Conservation (phyloP, 2,113 vertebrate genomes). For the Leiothrix lutea region DNA sequence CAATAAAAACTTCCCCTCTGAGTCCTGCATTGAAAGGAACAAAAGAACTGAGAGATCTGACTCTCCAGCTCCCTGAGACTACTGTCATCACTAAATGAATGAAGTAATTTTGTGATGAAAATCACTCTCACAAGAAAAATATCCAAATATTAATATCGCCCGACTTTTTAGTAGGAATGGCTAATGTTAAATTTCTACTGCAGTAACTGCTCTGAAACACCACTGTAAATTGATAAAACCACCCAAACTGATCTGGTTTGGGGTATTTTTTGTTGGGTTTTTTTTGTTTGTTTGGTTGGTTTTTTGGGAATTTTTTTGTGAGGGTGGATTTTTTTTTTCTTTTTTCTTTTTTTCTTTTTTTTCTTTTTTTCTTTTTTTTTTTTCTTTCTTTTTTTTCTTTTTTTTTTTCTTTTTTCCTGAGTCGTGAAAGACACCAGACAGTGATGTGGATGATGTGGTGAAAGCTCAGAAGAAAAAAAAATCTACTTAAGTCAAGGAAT, state of each 20-base stretch:
- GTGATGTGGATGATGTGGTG: conserved; percentile 30
- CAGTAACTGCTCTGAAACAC: background rate
- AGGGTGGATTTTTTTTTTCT: no score
- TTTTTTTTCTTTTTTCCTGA: background rate
- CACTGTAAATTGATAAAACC: background rate
- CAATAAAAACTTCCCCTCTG: background rate
- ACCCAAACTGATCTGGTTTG: background rate
- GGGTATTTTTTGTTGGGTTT: no score
- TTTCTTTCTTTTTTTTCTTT: background rate
- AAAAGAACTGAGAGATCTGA: background rate
- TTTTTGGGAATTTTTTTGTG: no score
- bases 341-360: background rate
- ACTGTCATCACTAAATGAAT: background rate
- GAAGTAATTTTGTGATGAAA: background rate
- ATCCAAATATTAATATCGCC: background rate
- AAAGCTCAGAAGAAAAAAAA: conserved; percentile 44
- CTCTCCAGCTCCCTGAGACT: background rate
- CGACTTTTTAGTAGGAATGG: background rate
- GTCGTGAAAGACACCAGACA: conserved; percentile 49
- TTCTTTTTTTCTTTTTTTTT: background rate
- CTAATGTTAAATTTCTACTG: background rate
- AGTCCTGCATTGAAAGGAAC: background rate
- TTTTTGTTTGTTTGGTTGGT: no score
- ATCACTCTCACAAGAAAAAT: background rate
- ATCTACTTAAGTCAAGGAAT: conserved; percentile 20